Evolutionary conservation across 2,113 vertebrate genomes (phyloP), one percentile per base, ranked within the genome.

Genomic region (Cricetomys ansorgei): DNA sequence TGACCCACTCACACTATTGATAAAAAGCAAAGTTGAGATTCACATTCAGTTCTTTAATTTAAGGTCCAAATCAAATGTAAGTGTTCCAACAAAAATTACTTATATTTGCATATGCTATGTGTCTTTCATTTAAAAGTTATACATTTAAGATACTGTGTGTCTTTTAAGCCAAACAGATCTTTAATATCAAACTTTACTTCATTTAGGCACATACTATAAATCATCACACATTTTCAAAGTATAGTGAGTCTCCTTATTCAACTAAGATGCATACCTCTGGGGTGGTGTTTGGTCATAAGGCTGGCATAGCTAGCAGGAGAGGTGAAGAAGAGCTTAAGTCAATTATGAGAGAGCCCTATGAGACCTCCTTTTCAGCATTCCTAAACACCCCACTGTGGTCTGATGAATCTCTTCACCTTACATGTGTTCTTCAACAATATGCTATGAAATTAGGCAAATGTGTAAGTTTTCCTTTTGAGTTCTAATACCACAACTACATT

Each of bases 1-100:
- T 79, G 0, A 50, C 3, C 43, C 43, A 7, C 23, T 64, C 13
- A 88, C 17, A 94, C 1, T 81, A 77, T n/a, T 90, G 10, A 0
- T 73, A 77, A 80, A 29, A 7, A 59, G 29, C 27, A 59, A n/a
- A 72, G 5, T 70, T 48, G 45, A 50, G 17, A 88, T 94, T 95
- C 50, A 97, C 76, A 53, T 15, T 57, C 11, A 43, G n/a, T 50
- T 90, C 53, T 43, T 97, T 91, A n/a, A 92, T 12, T 92, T 23
- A 45, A 85, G 13, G 27, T 27, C 55, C 87, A 29, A 53, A 75
- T 8, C 37, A 2, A 89, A 27, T 72, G 91, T n/a, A 55, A 88
- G 11, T 65, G 62, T 77, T 80, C 40, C 19, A 45, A 7, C 15
- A 79, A 92, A 84, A 80, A 69, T 1, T 55, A 27, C n/a, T 15